Evolutionary conservation across 2,888 invertebrate species (phyloP).

Genomic region (Rhingia rostrata): DNA sequence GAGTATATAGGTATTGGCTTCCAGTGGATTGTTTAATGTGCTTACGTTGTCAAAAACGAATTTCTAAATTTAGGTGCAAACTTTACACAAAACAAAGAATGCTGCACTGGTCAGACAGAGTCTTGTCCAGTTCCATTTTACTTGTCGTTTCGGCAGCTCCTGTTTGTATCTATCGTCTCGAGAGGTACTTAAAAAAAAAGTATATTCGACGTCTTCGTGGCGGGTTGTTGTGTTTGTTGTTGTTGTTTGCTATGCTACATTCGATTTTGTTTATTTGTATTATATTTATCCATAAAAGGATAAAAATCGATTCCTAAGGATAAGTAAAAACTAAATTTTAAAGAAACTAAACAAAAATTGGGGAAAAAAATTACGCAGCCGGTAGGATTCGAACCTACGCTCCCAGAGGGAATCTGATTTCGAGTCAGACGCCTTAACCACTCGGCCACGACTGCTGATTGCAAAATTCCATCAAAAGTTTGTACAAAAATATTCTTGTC

Average conservation of each 20-base stretch:
- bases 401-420: constrained; percentile 75
- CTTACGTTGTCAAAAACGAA: constrained; percentile 73
- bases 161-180: constrained; percentile 23
- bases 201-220: constrained; percentile 6
- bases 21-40: constrained; percentile 39
- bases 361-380: constrained; percentile 39
- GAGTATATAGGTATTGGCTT: neutral
- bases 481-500: neutral
- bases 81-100: constrained; percentile 13
- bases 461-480: neutral
- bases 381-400: constrained; percentile 73
- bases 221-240: constrained; percentile 54
- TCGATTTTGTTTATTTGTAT: too few relatives aligned
- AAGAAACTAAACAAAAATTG: constrained; percentile 40
- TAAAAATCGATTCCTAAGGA: neutral
- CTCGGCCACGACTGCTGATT: constrained; percentile 74
- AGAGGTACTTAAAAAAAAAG: constrained; percentile 25
- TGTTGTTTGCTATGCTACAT: constrained; percentile 13
- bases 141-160: constrained; percentile 53
- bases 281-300: neutral
- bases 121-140: constrained; percentile 49
- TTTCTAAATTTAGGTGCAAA: constrained; percentile 43
- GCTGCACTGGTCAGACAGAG: neutral
- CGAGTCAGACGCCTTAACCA: constrained; percentile 75
- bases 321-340: neutral